Conservation (phyloP, 2,113 vertebrate genomes). For the Paedocypris sp. region DNA sequence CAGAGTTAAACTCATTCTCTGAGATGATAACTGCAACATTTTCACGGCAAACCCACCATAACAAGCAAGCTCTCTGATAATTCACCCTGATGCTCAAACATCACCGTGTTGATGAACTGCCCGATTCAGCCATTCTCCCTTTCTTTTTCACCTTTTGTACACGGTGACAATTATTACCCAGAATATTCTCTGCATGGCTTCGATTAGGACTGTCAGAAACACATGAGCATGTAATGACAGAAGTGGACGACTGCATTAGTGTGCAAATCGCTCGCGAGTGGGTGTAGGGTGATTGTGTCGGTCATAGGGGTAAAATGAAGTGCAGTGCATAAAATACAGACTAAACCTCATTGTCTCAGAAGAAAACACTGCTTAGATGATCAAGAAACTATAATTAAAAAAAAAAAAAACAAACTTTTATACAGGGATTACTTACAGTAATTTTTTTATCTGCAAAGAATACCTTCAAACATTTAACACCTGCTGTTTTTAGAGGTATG, state of each 20-base stretch:
- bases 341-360: not conserved
- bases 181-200: conserved; percentile 20
- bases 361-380: not conserved
- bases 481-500: too few relatives aligned
- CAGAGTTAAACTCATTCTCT: too few relatives aligned
- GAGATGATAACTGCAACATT: too few relatives aligned
- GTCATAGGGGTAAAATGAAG: conserved; percentile 22
- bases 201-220: not conserved
- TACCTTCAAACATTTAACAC: too few relatives aligned
- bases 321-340: not conserved
- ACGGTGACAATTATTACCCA: not conserved
- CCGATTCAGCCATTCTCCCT: conserved; percentile 7
- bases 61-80: too few relatives aligned
- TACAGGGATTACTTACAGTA: too few relatives aligned
- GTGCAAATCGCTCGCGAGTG: conserved; percentile 8
- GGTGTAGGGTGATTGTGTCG: conserved; percentile 16
- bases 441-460: too few relatives aligned
- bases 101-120: not conserved
- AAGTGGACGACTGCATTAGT: conserved; percentile 3
- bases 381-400: not conserved
- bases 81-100: too few relatives aligned
- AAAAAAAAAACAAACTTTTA: not conserved
- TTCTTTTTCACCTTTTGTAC: conserved; percentile 5
- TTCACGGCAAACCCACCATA: too few relatives aligned
- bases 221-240: conserved; percentile 6